Percentiles rank a stretch among this genome's conserved stretches.
These are phyloP conservation scores for Pipa parva DNA, from an alignment of 2,113 vertebrate genomes.

Conservation along the genomic window DNA sequence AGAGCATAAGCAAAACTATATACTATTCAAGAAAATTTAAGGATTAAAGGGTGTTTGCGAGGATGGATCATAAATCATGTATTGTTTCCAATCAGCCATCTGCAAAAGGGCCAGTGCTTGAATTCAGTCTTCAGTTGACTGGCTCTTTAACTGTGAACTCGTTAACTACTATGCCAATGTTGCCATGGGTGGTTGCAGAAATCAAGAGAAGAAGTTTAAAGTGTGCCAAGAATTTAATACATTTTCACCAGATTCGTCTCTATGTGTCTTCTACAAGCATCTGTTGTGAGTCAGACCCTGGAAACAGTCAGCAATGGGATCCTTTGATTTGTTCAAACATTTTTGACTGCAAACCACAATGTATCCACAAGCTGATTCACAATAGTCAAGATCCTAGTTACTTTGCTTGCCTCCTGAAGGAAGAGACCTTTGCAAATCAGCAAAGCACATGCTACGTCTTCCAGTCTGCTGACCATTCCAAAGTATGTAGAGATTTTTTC, in stretches of 20 bases:
- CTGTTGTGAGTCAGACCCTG: conserved; percentile 66
- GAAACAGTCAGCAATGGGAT: conserved; percentile 70
- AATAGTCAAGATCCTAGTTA: conserved; percentile 87
- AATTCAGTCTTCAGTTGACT: conserved; percentile 73
- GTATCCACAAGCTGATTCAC: conserved; percentile 83
- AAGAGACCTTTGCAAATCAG: conserved; percentile 40
- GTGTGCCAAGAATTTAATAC: conserved; percentile 45
- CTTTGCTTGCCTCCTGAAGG: conserved; percentile 83
- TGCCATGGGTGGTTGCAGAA: conserved; percentile 93
- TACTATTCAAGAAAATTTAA: not conserved
- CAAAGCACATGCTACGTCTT: conserved; percentile 84
- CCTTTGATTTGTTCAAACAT: conserved; percentile 75
- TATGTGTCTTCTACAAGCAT: conserved; percentile 67
- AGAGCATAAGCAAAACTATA: not conserved
- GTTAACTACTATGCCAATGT: conserved; percentile 88
- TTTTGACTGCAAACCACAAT: conserved; percentile 82
- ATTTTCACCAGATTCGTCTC: conserved; percentile 58
- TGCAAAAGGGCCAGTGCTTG: conserved; percentile 50
- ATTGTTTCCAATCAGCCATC: conserved; percentile 51
- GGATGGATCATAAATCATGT: conserved; percentile 69
- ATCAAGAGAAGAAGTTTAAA: conserved; percentile 60
- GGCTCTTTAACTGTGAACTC: conserved; percentile 78
- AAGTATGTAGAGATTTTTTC: conserved; percentile 67
- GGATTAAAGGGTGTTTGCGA: not conserved
- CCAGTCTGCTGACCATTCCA: conserved; percentile 79